Conservation (phyloP, 2,888 invertebrate species). For the Cephus pulcher region DNA sequence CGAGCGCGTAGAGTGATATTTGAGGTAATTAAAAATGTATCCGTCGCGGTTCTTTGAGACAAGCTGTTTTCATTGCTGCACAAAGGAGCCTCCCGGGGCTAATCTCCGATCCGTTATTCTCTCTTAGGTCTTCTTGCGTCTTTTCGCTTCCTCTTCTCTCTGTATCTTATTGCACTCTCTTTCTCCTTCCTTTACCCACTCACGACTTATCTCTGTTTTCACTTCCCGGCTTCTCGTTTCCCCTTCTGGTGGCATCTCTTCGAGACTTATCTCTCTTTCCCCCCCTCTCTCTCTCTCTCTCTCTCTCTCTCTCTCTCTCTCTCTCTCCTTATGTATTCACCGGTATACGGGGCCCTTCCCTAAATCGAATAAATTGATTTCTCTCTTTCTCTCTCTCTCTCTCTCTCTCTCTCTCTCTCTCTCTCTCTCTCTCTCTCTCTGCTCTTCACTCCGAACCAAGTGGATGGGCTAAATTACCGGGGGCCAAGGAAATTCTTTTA, state of each 20-base stretch:
- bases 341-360: neutral
- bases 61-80: slow-evolving; percentile 56
- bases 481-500: slow-evolving; percentile 55
- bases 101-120: slow-evolving; percentile 34
- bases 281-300: slow-evolving; percentile 10
- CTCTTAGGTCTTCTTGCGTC: slow-evolving; percentile 4
- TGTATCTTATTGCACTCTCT: neutral
- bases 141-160: neutral
- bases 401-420: slow-evolving; percentile 15
- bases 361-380: neutral
- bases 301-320: neutral
- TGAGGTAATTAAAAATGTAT: slow-evolving; percentile 66
- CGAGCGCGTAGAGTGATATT: slow-evolving; percentile 57
- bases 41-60: slow-evolving; percentile 64
- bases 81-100: slow-evolving; percentile 60
- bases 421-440: slow-evolving; percentile 15
- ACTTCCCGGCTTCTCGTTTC: slow-evolving; percentile 14
- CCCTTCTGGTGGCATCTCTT: slow-evolving; percentile 9
- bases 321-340: slow-evolving; percentile 11
- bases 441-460: slow-evolving; percentile 14
- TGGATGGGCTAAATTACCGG: slow-evolving; percentile 38
- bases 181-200: neutral
- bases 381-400: slow-evolving; percentile 15
- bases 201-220: slow-evolving; percentile 28
- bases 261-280: slow-evolving; percentile 13